A percentile compares a stretch with the other conserved stretches of the same genome.
These are phyloP conservation scores for Pollimyrus isidori DNA, from an alignment of 2,113 vertebrate genomes.

Conservation along the genomic window DNA sequence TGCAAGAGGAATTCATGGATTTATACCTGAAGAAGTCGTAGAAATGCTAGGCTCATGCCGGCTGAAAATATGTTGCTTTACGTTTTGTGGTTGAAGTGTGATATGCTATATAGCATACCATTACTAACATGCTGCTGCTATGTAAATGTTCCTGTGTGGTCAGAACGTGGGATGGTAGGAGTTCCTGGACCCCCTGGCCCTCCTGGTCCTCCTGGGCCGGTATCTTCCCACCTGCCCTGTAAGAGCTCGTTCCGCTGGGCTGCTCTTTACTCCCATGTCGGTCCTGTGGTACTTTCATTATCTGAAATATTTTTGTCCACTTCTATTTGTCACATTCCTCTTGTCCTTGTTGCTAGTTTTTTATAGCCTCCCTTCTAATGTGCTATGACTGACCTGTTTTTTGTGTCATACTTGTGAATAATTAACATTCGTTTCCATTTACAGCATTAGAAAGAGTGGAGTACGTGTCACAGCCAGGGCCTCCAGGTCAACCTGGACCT, in stretches of 20 bases:
- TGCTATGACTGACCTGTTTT: background rate
- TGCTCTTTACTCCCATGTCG: background rate
- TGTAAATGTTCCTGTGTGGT: conserved; percentile 12
- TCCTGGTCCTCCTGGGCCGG: conserved; percentile 65
- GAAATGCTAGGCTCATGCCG: background rate
- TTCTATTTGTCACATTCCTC: background rate
- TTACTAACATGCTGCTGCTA: background rate
- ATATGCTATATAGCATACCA: background rate
- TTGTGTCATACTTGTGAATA: background rate
- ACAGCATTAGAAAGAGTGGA: background rate
- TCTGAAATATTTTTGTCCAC: background rate
- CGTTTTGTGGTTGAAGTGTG: background rate
- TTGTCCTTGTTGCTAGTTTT: background rate
- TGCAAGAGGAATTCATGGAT: background rate
- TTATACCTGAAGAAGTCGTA: background rate
- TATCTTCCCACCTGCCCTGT: conserved; percentile 64
- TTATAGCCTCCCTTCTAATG: background rate
- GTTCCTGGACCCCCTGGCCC: conserved; percentile 75
- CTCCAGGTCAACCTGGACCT: conserved; percentile 49
- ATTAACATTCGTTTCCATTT: background rate
- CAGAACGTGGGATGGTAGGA: conserved; percentile 66
- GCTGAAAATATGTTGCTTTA: background rate
- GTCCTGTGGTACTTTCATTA: background rate
- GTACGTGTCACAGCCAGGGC: conserved; percentile 1
- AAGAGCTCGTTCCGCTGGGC: conserved; percentile 26